Evolutionary conservation across 2,797 vertebrate genomes (phyloP).

Genomic region (Spea hammondii): DNA sequence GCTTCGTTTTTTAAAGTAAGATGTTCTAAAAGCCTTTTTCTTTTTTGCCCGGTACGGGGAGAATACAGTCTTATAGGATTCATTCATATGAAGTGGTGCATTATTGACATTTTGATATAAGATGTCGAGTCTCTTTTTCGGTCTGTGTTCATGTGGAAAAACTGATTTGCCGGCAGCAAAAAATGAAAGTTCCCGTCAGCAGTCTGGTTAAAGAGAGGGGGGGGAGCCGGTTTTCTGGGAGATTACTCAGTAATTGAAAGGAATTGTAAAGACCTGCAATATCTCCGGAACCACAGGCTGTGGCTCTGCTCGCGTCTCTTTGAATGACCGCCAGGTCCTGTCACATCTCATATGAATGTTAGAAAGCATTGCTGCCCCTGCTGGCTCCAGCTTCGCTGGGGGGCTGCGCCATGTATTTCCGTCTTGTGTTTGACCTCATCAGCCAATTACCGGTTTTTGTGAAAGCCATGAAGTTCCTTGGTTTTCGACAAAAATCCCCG

Average conservation of each 20-base stretch:
- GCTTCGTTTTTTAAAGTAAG: not conserved
- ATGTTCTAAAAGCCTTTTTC: conserved; percentile 13
- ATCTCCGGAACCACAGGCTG: conserved; percentile 3
- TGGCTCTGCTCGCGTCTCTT: conserved; percentile 11
- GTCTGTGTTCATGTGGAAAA: conserved; percentile 17
- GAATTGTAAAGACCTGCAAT: conserved; percentile 9
- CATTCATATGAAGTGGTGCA: conserved; percentile 5
- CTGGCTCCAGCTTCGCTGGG: conserved; percentile 34
- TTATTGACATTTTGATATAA: conserved; percentile 17
- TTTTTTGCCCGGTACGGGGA: not conserved
- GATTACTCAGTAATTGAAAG: conserved; percentile 27
- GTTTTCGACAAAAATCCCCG: conserved; percentile 5
- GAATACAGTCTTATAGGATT: conserved; percentile 7
- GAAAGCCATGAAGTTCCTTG: conserved; percentile 11
- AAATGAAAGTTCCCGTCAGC: conserved; percentile 18
- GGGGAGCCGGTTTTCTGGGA: not conserved
- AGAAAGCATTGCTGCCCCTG: conserved; percentile 3
- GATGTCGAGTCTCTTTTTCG: conserved; percentile 12
- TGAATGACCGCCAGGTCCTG: conserved; percentile 24
- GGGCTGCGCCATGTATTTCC: not conserved
- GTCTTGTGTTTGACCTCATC: conserved; percentile 36
- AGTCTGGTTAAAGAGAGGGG: conserved; percentile 7
- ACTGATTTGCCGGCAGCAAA: conserved; percentile 11
- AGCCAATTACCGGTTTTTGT: conserved; percentile 28
- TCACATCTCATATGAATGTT: conserved; percentile 29